phyloP scores from a whole-genome alignment of 2,113 vertebrate species.

The Acanthochromis polyacanthus region DNA sequence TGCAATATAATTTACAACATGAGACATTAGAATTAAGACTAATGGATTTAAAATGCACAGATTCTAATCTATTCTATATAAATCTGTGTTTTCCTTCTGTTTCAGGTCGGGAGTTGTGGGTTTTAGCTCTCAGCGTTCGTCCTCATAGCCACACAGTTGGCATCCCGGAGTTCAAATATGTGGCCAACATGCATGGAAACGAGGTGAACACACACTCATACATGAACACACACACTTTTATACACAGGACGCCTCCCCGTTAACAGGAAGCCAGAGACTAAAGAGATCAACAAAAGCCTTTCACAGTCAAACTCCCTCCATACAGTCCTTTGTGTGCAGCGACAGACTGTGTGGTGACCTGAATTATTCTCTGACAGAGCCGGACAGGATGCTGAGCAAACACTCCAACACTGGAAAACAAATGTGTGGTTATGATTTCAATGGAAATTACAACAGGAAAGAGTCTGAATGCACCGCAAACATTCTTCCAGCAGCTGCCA shows the following conservation, averaged over 20 bases:
- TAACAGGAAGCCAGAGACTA: slow-evolving; percentile 70
- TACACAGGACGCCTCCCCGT: slow-evolving; percentile 44
- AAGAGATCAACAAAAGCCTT: slow-evolving; percentile 72
- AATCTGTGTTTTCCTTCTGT: too few species aligned
- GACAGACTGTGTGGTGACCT: slow-evolving; percentile 25
- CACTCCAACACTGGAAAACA: slow-evolving; percentile 6
- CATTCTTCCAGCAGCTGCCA: neutral
- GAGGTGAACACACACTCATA: slow-evolving; percentile 86
- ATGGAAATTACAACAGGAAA: slow-evolving; percentile 1
- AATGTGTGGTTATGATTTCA: neutral
- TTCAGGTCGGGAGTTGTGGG: slow-evolving; percentile 92
- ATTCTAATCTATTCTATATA: too few species aligned
- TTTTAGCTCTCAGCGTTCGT: slow-evolving; percentile 88
- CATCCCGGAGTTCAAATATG: slow-evolving; percentile 95
- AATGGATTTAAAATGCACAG: too few species aligned
- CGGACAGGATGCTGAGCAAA: slow-evolving; percentile 38
- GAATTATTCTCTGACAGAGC: slow-evolving; percentile 10
- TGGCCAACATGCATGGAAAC: slow-evolving; percentile 96
- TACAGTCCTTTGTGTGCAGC: slow-evolving; percentile 50
- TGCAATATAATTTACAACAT: too few species aligned
- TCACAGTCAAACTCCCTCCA: slow-evolving; percentile 52
- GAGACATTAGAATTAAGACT: too few species aligned
- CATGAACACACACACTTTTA: slow-evolving; percentile 23
- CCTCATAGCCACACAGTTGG: slow-evolving; percentile 88
- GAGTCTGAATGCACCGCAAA: too few species aligned